Base-by-base conservation (phyloP, 2,797 vertebrate genomes). In the Acanthurus tractus region DNA sequence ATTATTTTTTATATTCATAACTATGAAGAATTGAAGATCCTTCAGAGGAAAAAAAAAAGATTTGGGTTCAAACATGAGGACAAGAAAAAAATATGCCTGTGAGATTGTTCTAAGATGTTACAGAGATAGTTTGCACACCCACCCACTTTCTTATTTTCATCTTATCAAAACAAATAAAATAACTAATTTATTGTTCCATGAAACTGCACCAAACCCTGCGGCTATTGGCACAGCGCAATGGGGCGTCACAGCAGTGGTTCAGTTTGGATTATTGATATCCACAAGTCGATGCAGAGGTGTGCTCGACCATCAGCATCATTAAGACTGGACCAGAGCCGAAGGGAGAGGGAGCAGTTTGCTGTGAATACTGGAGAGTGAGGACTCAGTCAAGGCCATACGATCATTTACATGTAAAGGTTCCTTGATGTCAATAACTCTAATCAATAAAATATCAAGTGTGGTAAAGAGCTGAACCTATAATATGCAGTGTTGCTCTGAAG, bases 131-230 rank as follows among this genome's bases (percentile, higher is more conserved):
- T 53, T 8, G 34, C 1, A 0, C 66, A 12, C 10, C 17, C 3
- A n/a, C 20, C 17, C 8, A 2, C 5, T 3, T 17, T 38, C 53
- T 67, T 12, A 63, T 79, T 77, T 75, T 69, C 38, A 77, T 77
- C 62, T 71, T 55, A 73, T 76, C 71, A 88, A 74, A 85, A 53
- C 44, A 59, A 45, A 40, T n/a, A 59, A 73, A 53, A 79, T 40
- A 63, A 65, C 23, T 53, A 48, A 85, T 83, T 73, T 34, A 84
- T 86, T 73, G 50, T 70, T 88, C 62, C 14, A 6, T 76, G 79
- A 70, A 83, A 61, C 45, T 55, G 58, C 18, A 71, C 18, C 49
- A 52, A 40, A 66, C 62, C 56, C 61, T 50, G 29, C 20, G 38
- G 73, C 63, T 64, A 49, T 42, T 54, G 76, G 59, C 54, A 40